Base-by-base conservation (phyloP, 2,113 vertebrate genomes). In the Monarcha castaneiventris region DNA sequence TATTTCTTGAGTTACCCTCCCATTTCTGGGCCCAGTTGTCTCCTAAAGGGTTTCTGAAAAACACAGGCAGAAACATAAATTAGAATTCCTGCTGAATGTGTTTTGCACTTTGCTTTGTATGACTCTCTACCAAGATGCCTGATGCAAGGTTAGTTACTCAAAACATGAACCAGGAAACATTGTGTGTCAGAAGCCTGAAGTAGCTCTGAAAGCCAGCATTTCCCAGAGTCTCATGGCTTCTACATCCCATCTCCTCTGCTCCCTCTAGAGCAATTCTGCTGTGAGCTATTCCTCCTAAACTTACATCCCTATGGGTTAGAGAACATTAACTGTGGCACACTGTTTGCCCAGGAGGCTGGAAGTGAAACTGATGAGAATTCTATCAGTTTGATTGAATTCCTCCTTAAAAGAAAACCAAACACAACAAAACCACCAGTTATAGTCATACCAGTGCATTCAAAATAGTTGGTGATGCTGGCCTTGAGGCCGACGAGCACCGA, bases 201-300 rank as follows among this genome's bases (percentile, higher is more conserved):
- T 1, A 73, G 74, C 81, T 76, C 15, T 27, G 63, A 83, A 63
- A 93, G 44, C 13, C 56, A 74, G 43, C 3, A 8, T 63, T 85
- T 96, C 92, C 75, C 66, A 41, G 48, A 87, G 87, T 74, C 49
- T 66, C 68, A 3, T 43, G 71, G 69, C 73, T 84, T 41, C 21
- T 39, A 58, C 61, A 90, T 73, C 92, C 78, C 82, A 85, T 66
- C 82, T 76, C 59, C 35, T 80, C 93, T 44, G 59, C 78, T 97
- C 95, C 93, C 94, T 90, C 78, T 30, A 63, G 93, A 96, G 90
- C 87, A 90, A 83, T 83, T 93, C 95, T 91, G 91, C 84, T 93
- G 71, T n/a, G 94, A 96, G 91, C 89, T 86, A 59, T 11, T 95
- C 87, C 55, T 91, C 91, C 89, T 76, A 79, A 84, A 87, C 78